These are phyloP conservation scores for Pollenia angustigena DNA, from an alignment of 2,888 invertebrate species.

Conservation along the genomic window DNA sequence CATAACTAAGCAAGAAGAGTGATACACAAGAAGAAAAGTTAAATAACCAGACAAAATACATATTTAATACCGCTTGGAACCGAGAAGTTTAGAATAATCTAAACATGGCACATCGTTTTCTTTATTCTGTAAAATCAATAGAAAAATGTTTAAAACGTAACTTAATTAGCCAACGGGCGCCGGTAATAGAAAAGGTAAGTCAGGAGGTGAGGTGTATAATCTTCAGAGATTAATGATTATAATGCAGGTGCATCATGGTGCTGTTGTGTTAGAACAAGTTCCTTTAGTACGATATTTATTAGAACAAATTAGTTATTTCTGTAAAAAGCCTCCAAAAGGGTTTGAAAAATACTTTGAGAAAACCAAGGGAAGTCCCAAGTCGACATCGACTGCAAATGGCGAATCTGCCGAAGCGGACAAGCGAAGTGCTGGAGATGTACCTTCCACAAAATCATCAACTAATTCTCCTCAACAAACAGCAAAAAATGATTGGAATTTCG, in stretches of 20 bases:
- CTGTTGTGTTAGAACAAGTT: slow-evolving; percentile 74
- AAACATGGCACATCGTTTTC: slow-evolving; percentile 87
- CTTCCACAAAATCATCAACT: slow-evolving; percentile 82
- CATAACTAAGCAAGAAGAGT: no score
- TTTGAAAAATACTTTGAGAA: slow-evolving; percentile 96
- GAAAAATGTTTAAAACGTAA: slow-evolving; percentile 84
- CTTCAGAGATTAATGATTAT: slow-evolving; percentile 7
- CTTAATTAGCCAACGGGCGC: slow-evolving; percentile 83
- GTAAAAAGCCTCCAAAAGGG: slow-evolving; percentile 94
- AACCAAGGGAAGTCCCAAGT: slow-evolving; percentile 83
- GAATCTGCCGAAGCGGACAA: slow-evolving; percentile 82
- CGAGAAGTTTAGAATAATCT: background rate
- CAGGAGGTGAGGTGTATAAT: background rate
- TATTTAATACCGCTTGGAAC: background rate
- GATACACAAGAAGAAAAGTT: slow-evolving; percentile 35
- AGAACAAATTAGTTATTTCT: slow-evolving; percentile 85
- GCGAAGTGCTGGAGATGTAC: slow-evolving; percentile 73
- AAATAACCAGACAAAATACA: slow-evolving; percentile 39
- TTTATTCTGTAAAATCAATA: slow-evolving; percentile 86
- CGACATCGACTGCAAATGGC: slow-evolving; percentile 76
- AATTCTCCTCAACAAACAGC: slow-evolving; percentile 75
- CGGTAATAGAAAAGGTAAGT: slow-evolving; percentile 82
- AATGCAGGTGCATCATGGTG: slow-evolving; percentile 67
- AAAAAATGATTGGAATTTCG: slow-evolving; percentile 86
- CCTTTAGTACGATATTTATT: slow-evolving; percentile 79